These are phyloP conservation scores for Heteromyza rotundicornis DNA, from an alignment of 2,888 invertebrate genomes.

Conservation along the genomic window DNA sequence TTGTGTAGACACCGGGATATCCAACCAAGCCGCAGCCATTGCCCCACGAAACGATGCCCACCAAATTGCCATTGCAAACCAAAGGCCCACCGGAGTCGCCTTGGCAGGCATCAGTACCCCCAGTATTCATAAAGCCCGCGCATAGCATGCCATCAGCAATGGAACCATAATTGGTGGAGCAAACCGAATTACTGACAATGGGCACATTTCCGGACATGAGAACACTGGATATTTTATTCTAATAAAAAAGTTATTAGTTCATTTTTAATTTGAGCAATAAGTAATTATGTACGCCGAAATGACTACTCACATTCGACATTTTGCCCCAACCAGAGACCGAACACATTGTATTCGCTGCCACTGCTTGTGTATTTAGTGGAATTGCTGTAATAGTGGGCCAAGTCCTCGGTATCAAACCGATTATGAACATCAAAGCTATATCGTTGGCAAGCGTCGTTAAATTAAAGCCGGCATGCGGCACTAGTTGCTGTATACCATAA, in stretches of 20 bases:
- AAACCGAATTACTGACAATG: conserved; percentile 33
- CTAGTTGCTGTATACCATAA: conserved; percentile 39
- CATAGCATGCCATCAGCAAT: conserved; percentile 43
- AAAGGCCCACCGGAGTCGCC: conserved; percentile 57
- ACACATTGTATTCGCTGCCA: conserved; percentile 40
- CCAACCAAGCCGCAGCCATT: conserved; percentile 36
- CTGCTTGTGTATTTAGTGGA: conserved; percentile 29
- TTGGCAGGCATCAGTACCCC: conserved; percentile 51
- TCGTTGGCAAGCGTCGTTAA: conserved; percentile 36
- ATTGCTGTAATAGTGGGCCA: conserved; percentile 29
- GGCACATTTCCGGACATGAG: conserved; percentile 33
- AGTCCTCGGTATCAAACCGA: conserved; percentile 41
- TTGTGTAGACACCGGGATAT: conserved; percentile 53
- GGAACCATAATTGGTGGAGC: conserved; percentile 30
- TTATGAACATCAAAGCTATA: conserved; percentile 48
- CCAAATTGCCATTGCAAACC: conserved; percentile 37
- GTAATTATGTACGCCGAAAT: too few relatives aligned
- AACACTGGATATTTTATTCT: not conserved
- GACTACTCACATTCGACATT: conserved; percentile 32
- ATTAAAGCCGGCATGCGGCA: conserved; percentile 36
- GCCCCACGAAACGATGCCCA: conserved; percentile 53
- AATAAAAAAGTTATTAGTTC: too few relatives aligned
- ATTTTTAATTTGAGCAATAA: too few relatives aligned
- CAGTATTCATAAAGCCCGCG: conserved; percentile 41
- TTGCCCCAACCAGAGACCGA: conserved; percentile 49